Evolutionary conservation across 2,888 invertebrate species (phyloP).

Genomic region (Oligia latruncula): DNA sequence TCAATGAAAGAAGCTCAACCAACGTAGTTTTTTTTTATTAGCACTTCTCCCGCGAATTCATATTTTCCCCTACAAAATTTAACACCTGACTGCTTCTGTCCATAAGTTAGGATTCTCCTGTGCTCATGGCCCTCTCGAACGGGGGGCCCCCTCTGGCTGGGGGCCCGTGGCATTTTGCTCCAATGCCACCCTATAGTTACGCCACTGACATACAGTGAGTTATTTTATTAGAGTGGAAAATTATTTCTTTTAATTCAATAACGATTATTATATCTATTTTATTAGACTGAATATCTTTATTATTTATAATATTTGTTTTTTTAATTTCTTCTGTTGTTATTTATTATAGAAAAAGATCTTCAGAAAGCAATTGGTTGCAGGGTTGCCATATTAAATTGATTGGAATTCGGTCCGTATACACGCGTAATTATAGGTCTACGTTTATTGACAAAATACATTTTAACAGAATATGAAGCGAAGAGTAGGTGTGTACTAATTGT

Average conservation of each 20-base stretch:
- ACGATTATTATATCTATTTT: conserved; percentile 89
- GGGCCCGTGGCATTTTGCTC: too few relatives aligned
- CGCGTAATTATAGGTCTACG: neutral
- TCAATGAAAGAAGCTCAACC: too few relatives aligned
- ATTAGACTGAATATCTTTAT: conserved; percentile 91
- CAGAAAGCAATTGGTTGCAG: conserved; percentile 44
- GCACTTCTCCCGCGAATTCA: too few relatives aligned
- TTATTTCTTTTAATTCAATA: conserved; percentile 87
- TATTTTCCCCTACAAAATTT: too few relatives aligned
- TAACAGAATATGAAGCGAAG: neutral
- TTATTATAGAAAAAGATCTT: conserved; percentile 90
- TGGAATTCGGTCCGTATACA: neutral
- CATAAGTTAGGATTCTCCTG: too few relatives aligned
- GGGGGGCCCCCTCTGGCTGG: too few relatives aligned
- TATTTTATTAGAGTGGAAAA: conserved; percentile 89
- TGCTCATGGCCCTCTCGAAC: too few relatives aligned
- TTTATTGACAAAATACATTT: conserved; percentile 20
- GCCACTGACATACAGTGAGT: conserved; percentile 26
- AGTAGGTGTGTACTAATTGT: too few relatives aligned
- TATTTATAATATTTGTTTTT: conserved; percentile 91
- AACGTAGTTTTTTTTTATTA: too few relatives aligned
- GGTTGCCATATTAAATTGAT: conserved; percentile 29
- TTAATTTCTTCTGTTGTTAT: conserved; percentile 92
- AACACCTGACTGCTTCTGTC: neutral
- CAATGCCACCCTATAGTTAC: too few relatives aligned